These are phyloP conservation scores for Polyergus mexicanus DNA, from an alignment of 1,140 invertebrate species.

Conservation along the genomic window DNA sequence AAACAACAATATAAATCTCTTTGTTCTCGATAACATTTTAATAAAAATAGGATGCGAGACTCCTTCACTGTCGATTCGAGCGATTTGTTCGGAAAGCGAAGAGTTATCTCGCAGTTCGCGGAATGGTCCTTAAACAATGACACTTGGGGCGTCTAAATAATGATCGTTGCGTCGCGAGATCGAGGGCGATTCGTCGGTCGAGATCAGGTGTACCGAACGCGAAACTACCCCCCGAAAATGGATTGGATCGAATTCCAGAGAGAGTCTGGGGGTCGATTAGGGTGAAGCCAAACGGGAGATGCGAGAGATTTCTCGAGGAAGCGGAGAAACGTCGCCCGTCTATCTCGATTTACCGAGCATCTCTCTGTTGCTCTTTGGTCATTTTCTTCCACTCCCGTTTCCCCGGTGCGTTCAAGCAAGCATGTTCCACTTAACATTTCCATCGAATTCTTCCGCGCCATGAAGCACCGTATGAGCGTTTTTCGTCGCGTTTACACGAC, in stretches of 20 bases:
- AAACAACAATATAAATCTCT: background rate
- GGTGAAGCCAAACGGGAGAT: slow-evolving; percentile 74
- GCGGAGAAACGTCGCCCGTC: slow-evolving; percentile 60
- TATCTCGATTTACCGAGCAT: slow-evolving; percentile 68
- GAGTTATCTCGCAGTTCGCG: slow-evolving; percentile 31
- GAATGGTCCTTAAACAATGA: slow-evolving; percentile 69
- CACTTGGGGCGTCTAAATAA: slow-evolving; percentile 70
- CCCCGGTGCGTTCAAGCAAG: slow-evolving; percentile 44
- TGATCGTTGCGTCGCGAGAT: slow-evolving; percentile 58
- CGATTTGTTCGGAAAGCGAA: slow-evolving; percentile 9
- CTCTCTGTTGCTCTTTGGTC: slow-evolving; percentile 61
- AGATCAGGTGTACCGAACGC: slow-evolving; percentile 74
- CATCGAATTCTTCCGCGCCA: slow-evolving; percentile 80
- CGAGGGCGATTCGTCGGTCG: slow-evolving; percentile 51
- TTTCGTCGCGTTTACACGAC: slow-evolving; percentile 56
- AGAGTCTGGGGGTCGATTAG: slow-evolving; percentile 74
- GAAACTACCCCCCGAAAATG: slow-evolving; percentile 74
- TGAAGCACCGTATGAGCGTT: slow-evolving; percentile 63
- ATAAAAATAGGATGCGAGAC: slow-evolving; percentile 10
- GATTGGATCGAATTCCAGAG: slow-evolving; percentile 74
- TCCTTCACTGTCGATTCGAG: background rate
- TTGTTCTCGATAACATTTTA: background rate
- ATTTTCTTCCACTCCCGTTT: slow-evolving; percentile 64
- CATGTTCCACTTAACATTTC: slow-evolving; percentile 77
- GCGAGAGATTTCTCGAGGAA: slow-evolving; percentile 70